phyloP scores from a whole-genome alignment of 2,888 invertebrate species.

The Drosophila kambysellisi region DNA sequence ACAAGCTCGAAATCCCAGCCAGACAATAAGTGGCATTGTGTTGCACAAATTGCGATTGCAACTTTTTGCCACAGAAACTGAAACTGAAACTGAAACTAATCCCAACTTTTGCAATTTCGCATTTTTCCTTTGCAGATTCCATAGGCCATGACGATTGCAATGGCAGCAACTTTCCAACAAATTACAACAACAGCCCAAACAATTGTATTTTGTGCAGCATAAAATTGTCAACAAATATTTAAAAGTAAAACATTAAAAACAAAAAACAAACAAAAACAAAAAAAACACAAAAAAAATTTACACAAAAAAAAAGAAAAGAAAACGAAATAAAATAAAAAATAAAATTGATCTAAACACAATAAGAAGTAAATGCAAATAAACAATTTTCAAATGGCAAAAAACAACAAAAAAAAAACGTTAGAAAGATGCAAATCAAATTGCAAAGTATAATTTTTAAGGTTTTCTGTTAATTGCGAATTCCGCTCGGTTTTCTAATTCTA shows the following conservation, averaged over 20 bases:
- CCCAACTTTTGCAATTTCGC: slow-evolving; percentile 47
- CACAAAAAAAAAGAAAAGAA: slow-evolving; percentile 23
- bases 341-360: slow-evolving; percentile 36
- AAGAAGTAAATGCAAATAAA: slow-evolving; percentile 37
- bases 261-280: slow-evolving; percentile 44
- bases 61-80: slow-evolving; percentile 30
- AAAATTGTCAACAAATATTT: slow-evolving; percentile 79
- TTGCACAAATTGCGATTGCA: slow-evolving; percentile 19
- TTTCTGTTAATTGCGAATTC: slow-evolving; percentile 64
- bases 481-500: slow-evolving; percentile 71
- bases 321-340: slow-evolving; percentile 43
- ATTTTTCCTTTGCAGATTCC: slow-evolving; percentile 87
- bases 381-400: slow-evolving; percentile 44
- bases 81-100: slow-evolving; percentile 67
- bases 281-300: slow-evolving; percentile 34
- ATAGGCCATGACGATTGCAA: slow-evolving; percentile 92
- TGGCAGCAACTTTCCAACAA: slow-evolving; percentile 83
- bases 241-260: slow-evolving; percentile 71
- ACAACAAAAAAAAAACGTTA: slow-evolving; percentile 8
- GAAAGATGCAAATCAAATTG: slow-evolving; percentile 35
- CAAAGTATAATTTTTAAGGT: slow-evolving; percentile 39
- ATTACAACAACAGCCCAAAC: slow-evolving; percentile 69
- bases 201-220: slow-evolving; percentile 82
- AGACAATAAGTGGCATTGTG: slow-evolving; percentile 15
- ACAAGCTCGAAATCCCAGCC: slow-evolving; percentile 12